Conservation (phyloP, 2,888 invertebrate genomes). For the Cybosia mesomella region DNA sequence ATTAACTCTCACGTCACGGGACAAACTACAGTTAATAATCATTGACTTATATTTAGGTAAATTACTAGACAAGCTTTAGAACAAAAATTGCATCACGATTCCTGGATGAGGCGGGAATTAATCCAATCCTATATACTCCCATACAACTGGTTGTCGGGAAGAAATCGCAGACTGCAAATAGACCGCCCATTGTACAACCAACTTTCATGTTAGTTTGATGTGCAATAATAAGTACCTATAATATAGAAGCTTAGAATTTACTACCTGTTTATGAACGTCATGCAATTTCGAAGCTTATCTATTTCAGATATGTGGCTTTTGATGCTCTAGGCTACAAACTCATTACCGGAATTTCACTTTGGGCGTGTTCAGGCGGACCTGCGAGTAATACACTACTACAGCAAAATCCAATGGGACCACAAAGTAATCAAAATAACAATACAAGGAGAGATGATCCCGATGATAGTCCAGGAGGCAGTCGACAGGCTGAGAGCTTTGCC, state of each 20-base stretch:
- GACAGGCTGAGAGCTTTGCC: constrained; percentile 66
- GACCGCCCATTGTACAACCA: no score
- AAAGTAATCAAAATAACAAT: constrained; percentile 62
- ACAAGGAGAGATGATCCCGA: constrained; percentile 62
- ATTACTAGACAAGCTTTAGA: no score
- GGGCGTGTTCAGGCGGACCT: constrained; percentile 61
- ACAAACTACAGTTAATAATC: background rate
- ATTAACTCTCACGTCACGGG: background rate
- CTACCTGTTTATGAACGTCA: constrained; percentile 27
- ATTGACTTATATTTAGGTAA: no score
- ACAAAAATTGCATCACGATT: no score
- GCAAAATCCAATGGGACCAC: constrained; percentile 58
- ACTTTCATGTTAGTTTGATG: no score
- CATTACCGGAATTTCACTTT: constrained; percentile 92
- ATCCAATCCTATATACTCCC: no score
- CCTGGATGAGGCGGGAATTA: no score
- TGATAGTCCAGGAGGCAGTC: constrained; percentile 56
- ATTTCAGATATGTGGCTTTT: constrained; percentile 93
- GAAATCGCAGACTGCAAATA: no score
- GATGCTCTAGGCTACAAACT: constrained; percentile 93
- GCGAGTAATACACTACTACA: constrained; percentile 61
- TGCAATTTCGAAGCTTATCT: constrained; percentile 42
- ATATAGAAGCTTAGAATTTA: background rate
- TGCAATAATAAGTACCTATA: no score
- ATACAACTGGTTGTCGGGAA: no score